These are phyloP conservation scores for Mythimna albipuncta DNA, from an alignment of 2,888 invertebrate species.

Conservation along the genomic window DNA sequence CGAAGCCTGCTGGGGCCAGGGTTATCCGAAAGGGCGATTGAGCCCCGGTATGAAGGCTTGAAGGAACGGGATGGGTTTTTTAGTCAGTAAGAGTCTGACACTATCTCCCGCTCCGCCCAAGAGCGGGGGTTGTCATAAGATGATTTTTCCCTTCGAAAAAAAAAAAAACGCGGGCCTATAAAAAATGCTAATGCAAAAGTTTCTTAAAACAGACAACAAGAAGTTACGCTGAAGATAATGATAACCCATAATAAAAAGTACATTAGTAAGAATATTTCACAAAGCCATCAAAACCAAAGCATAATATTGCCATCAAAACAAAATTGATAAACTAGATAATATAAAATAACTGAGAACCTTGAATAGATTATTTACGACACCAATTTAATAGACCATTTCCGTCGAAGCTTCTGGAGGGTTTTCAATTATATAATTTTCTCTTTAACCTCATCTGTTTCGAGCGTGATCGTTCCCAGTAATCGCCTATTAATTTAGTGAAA, in stretches of 20 bases:
- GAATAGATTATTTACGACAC: constrained; percentile 50
- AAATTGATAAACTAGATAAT: constrained; percentile 30
- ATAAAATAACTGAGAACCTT: constrained; percentile 21
- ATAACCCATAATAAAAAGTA: not conserved
- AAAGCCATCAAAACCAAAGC: not conserved
- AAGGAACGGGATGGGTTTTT: too few species aligned
- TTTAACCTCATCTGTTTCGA: constrained; percentile 41
- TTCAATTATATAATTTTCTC: constrained; percentile 54
- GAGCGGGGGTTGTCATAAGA: too few species aligned
- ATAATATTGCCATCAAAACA: constrained; percentile 10
- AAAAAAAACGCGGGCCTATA: too few species aligned
- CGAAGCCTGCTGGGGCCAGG: too few species aligned
- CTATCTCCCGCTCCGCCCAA: too few species aligned
- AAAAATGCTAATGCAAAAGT: not conserved
- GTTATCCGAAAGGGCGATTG: too few species aligned
- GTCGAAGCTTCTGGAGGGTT: constrained; percentile 20
- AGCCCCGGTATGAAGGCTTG: too few species aligned
- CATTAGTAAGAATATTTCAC: not conserved
- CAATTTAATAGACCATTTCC: constrained; percentile 40
- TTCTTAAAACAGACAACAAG: not conserved
- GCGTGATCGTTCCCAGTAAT: constrained; percentile 45
- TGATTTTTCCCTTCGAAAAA: too few species aligned
- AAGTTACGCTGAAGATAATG: not conserved
- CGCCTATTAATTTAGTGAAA: constrained; percentile 60
- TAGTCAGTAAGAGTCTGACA: too few species aligned